phyloP scores from a whole-genome alignment of 2,888 invertebrate species.

The Gryllus longicercus region DNA sequence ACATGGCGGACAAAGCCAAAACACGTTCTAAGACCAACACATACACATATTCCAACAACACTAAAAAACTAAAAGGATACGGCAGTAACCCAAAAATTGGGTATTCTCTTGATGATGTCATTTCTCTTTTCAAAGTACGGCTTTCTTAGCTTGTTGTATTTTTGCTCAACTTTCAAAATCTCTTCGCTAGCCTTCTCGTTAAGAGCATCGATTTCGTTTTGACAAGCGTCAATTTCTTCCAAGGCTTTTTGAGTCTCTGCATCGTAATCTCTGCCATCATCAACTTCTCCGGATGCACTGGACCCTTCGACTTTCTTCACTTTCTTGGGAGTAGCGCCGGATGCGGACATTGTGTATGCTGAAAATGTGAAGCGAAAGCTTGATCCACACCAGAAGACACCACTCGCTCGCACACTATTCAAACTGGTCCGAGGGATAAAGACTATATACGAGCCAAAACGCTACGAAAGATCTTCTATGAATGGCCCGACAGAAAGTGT shows the following conservation, averaged over 20 bases:
- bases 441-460: constrained; percentile 20
- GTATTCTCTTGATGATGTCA: constrained; percentile 70
- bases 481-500: constrained; percentile 25
- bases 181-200: constrained; percentile 82
- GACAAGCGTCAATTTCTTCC: constrained; percentile 75
- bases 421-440: constrained; percentile 25
- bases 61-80: constrained; percentile 19
- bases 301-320: constrained; percentile 42
- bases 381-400: not conserved
- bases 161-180: constrained; percentile 77
- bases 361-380: not conserved
- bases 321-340: constrained; percentile 45
- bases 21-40: constrained; percentile 24
- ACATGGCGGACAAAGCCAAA: constrained; percentile 33
- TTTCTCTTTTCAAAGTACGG: constrained; percentile 74
- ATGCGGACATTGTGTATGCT: constrained; percentile 28
- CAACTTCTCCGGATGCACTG: constrained; percentile 30
- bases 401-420: constrained; percentile 26
- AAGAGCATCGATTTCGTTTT: constrained; percentile 75
- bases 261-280: constrained; percentile 49
- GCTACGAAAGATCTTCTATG: constrained; percentile 21
- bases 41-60: constrained; percentile 18
- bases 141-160: constrained; percentile 73
- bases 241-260: constrained; percentile 61
- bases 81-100: constrained; percentile 80